A percentile compares a stretch with the other conserved stretches of the same genome.
Conservation (phyloP, 1,140 invertebrate genomes). For the Cotesia glomerata region DNA sequence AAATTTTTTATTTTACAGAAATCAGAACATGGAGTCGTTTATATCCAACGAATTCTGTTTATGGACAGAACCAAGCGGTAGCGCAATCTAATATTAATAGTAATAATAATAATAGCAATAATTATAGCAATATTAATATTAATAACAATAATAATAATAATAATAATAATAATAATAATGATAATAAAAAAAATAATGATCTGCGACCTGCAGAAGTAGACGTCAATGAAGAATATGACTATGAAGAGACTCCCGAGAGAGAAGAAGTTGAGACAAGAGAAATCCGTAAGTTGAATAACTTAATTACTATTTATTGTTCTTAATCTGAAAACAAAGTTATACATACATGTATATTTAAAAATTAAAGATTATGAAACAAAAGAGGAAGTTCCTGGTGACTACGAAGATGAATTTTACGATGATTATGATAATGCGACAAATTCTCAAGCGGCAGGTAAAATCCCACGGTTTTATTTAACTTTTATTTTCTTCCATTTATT, state of each 20-base stretch:
- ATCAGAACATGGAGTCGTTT: slow-evolving; percentile 43
- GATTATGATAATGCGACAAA: slow-evolving; percentile 50
- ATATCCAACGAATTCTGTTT: slow-evolving; percentile 51
- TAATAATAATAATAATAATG: too few relatives aligned
- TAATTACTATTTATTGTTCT: neutral
- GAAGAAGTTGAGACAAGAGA: neutral
- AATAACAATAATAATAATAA: too few relatives aligned
- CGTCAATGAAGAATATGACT: slow-evolving; percentile 29
- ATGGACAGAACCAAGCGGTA: slow-evolving; percentile 28
- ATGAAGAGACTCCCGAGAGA: neutral
- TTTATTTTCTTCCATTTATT: neutral
- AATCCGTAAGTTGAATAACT: neutral
- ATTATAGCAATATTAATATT: too few relatives aligned
- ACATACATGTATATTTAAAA: slow-evolving; percentile 1
- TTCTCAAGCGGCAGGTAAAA: slow-evolving; percentile 34
- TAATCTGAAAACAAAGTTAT: neutral
- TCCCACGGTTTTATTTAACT: slow-evolving; percentile 22
- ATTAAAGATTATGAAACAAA: slow-evolving; percentile 31
- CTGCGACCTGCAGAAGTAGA: slow-evolving; percentile 12
- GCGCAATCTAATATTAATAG: neutral
- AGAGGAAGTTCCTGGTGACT: slow-evolving; percentile 36
- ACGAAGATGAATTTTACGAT: slow-evolving; percentile 45
- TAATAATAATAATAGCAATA: too few relatives aligned
- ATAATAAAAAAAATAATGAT: too few relatives aligned
- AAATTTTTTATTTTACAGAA: slow-evolving; percentile 35